Base-by-base conservation (phyloP, 2,113 vertebrate species). In the Microcebus griseorufus region DNA sequence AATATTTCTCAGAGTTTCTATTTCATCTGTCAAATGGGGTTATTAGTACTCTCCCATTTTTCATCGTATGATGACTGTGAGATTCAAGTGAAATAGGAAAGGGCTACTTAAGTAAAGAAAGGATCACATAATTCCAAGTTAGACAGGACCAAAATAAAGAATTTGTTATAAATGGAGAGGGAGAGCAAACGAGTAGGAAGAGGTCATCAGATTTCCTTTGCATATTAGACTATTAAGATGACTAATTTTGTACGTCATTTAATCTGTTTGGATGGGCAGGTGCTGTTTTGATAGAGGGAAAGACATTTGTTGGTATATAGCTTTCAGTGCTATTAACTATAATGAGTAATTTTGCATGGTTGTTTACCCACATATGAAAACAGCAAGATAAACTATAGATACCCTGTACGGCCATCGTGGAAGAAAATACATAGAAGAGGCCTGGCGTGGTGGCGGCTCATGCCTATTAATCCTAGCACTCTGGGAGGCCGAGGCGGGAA, bases 231-330 rank as follows among this genome's bases (percentile, higher is more conserved):
- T 5, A 39, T 53, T 72, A 42, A 84, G 55, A 65, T 79, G n/a
- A 53, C 80, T 92, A 65, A 95, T 85, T 85, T 85, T 67, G 3
- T 94, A 79, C 64, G 27, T 88, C 53, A 45, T 92, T 88, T 88
- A 39, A 85, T 58, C 62, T 85, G 9, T 70, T 83, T 83, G 39
- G 32, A 67, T 69, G 45, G 39, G 27, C 78, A 79, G 25, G 25
- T 94, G n/a, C 53, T 60, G 13, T 91, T 73, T 62, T 84, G 76
- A 62, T n/a, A 92, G 51, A 67, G 5, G 29, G 37, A 18, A 69
- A 91, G 42, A 93, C 29, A 48, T 76, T 73, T 84, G 55, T 88
- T 65, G 90, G 8, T 93, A 39, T 90, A 22, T 88, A 58, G 9
- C 39, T 84, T 88, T 92, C 12, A 27, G 64, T 84, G n/a, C 22